Percentiles rank a stretch among this genome's conserved stretches.
Evolutionary conservation across 2,888 invertebrate genomes (phyloP).

Genomic region (Criorhina ranunculi): DNA sequence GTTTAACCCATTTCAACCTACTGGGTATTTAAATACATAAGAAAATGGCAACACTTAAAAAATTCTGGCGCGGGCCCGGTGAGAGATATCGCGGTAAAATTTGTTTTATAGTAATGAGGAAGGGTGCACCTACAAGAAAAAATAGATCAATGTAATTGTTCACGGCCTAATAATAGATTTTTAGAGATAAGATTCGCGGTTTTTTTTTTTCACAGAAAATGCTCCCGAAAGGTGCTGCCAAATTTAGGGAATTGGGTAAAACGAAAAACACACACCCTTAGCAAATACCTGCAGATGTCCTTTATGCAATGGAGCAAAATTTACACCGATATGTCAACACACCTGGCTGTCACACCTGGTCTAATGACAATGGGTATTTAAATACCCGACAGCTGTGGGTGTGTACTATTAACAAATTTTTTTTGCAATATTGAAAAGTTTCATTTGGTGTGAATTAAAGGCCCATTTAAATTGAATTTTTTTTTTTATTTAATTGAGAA

Average conservation of each 20-base stretch:
- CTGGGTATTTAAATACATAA: not conserved
- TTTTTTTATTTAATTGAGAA: conserved; percentile 22
- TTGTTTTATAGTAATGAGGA: no score
- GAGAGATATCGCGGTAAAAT: no score
- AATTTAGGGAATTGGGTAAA: conserved; percentile 5
- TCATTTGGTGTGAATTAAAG: conserved; percentile 15
- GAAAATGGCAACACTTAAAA: no score
- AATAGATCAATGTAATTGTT: conserved; percentile 7
- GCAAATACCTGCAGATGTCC: not conserved
- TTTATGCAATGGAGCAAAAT: conserved; percentile 2
- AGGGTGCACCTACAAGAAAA: no score
- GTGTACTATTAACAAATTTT: conserved; percentile 13
- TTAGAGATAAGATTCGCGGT: no score
- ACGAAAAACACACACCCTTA: conserved; percentile 2
- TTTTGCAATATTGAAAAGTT: conserved; percentile 18
- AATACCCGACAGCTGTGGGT: conserved; percentile 13
- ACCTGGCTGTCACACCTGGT: conserved; percentile 11
- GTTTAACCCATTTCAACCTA: not conserved
- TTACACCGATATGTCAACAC: conserved; percentile 1
- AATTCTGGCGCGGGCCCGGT: no score
- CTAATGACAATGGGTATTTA: conserved; percentile 19
- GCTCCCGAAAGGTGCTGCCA: conserved; percentile 14
- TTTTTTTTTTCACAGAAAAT: conserved; percentile 16
- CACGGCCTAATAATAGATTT: conserved; percentile 4
- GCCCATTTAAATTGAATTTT: conserved; percentile 7